phyloP scores from a whole-genome alignment of 2,797 vertebrate genomes.

The Arctocebus calabarensis region DNA sequence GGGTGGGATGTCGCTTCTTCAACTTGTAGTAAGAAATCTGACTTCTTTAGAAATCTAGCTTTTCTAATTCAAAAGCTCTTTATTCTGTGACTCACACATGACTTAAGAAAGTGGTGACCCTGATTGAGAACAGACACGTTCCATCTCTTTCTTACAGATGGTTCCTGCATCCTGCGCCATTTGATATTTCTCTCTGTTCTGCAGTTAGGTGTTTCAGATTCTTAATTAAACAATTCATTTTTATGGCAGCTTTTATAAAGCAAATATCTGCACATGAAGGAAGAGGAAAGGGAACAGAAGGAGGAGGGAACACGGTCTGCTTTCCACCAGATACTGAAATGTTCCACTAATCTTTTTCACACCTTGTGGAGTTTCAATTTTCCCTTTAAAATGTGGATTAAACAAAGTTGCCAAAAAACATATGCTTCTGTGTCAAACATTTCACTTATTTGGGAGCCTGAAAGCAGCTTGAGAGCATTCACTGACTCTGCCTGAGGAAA shows the following conservation, averaged over 20 bases:
- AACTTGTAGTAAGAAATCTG: background rate
- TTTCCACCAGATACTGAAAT: constrained; percentile 82
- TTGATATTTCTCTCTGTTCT: constrained; percentile 74
- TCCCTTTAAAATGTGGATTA: constrained; percentile 87
- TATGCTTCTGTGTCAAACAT: constrained; percentile 89
- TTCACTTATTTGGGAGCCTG: constrained; percentile 87
- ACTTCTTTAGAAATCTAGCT: background rate
- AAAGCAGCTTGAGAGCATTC: constrained; percentile 85
- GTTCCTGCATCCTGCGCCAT: constrained; percentile 30
- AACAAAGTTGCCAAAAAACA: constrained; percentile 88
- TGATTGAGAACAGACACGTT: constrained; percentile 29
- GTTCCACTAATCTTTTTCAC: constrained; percentile 82
- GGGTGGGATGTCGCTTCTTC: background rate
- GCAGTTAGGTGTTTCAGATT: constrained; percentile 62
- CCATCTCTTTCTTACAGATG: constrained; percentile 62
- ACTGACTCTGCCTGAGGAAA: constrained; percentile 73
- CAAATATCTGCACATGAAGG: constrained; percentile 79
- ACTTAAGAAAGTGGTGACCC: background rate
- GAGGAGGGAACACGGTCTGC: constrained; percentile 78
- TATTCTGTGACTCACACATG: background rate
- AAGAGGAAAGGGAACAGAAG: constrained; percentile 77
- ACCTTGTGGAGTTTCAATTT: constrained; percentile 88
- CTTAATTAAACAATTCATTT: constrained; percentile 80
- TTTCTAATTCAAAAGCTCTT: background rate
- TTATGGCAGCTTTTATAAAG: constrained; percentile 80